Percentiles rank a stretch among this genome's conserved stretches.
These are phyloP conservation scores for Plemyria rubiginata DNA, from an alignment of 2,888 invertebrate species.

Conservation along the genomic window DNA sequence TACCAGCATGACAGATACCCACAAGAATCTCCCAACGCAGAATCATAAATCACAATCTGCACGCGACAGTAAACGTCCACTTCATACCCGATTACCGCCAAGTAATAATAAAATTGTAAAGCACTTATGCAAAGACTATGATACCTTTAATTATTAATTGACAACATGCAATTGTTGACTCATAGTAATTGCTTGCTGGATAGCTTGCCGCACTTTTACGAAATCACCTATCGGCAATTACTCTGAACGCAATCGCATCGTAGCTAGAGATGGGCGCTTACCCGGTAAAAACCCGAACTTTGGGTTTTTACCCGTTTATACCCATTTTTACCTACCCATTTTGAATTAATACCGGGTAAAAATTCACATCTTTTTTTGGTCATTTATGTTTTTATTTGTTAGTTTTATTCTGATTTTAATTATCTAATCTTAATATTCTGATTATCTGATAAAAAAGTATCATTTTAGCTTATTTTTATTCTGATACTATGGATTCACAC, in stretches of 20 bases:
- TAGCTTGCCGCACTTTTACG: conserved; percentile 54
- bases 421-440: no score
- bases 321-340: no score
- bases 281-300: no score
- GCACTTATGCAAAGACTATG: conserved; percentile 65
- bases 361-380: no score
- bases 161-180: conserved; percentile 71
- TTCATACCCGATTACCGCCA: conserved; percentile 44
- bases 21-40: conserved; percentile 33
- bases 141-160: conserved; percentile 72
- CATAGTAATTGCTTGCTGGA: conserved; percentile 52
- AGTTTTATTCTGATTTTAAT: no score
- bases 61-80: conserved; percentile 51
- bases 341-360: no score
- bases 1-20: conserved; percentile 14
- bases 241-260: conserved; percentile 48
- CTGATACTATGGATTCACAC: no score
- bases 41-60: conserved; percentile 53
- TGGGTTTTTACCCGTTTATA: no score
- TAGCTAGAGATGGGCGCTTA: no score
- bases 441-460: no score
- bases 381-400: no score
- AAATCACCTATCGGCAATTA: conserved; percentile 57
- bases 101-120: conserved; percentile 45
- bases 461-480: no score